Evolutionary conservation across 2,113 vertebrate species (phyloP), one percentile per base, ranked within the genome.

Genomic region (Meles meles): DNA sequence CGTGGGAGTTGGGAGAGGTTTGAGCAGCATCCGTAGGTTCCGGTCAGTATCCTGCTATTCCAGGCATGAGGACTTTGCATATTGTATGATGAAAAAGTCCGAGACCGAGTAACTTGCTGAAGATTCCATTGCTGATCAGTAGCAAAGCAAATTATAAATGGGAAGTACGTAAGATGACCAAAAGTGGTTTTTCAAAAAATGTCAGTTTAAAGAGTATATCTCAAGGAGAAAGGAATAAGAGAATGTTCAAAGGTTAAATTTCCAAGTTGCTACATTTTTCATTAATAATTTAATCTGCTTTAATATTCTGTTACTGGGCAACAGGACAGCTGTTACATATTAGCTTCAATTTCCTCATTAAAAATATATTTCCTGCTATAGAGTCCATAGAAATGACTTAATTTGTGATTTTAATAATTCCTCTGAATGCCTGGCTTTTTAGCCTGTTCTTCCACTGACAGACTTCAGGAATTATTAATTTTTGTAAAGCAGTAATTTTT

Each of bases 331-430:
- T 98, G 97, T 93, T 97, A 90, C 5, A 77, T 95, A 96, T 98
- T 98, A 98, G 92, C 92, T 97, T 90, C 92, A 93, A 96, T 98
- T 98, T 97, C 92, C 92, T 97, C 96, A 97, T 97, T 98, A 97
- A 97, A 96, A 92, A 93, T 96, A 96, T 97, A 97, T 97, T 97
- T 98, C 96, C 98, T 98, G 95, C 71, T 63, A 21, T 76, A 80
- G 83, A 94, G 87, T 96, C 94, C 92, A 90, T 97, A 97, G 97
- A 97, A 96, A 93, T 96, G 96, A 97, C 95, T 98, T 97, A 97
- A 97, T 97, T 96, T 98, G 97, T 98, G 97, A 96, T 97, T 71
- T 96, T 97, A 98, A 97, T 97, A 97, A 98, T 96, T 97, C 80
- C 80, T 97, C 69, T 37, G 49, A 97, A 97, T 69, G 83, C 83